Evolutionary conservation across 2,797 vertebrate species (phyloP), one percentile per base, ranked within the genome.

Genomic region (Epinephelus coioides): DNA sequence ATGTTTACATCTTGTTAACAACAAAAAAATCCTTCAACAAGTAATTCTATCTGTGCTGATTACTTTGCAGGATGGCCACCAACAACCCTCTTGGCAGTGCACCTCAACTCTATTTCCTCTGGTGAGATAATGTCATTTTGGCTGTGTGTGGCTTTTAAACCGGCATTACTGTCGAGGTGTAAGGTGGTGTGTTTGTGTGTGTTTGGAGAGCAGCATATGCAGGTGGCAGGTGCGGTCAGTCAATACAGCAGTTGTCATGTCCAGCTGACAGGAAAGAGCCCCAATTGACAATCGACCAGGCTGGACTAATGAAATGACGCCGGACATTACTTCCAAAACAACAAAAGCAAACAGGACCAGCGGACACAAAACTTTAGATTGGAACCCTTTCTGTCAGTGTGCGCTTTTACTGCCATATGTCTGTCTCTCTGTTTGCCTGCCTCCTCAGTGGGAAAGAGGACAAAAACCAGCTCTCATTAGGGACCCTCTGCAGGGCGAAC

Each of bases 61-160:
- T 72, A 64, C 57, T 25, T 25, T 46, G 61, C 54, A 61, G 59
- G 34, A 34, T 34, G 34, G 7, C 66, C 71, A 79, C 81, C 53
- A 81, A 75, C 71, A 69, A 63, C 63, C 75, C 62, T 66, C 60
- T 43, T 73, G 76, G 68, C 60, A 51, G 76, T 5, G 62, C 49
- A 68, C 56, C 66, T 87, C 57, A 71, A 77, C 64, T 85, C 73
- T 44, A 76, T 83, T 90, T 88, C 82, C 80, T 74, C 56, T 62
- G 63, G 73, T 65, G 72, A 87, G 68, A 80, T 84, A 86, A 86
- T 85, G 86, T 77, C 56, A 81, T 86, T 86, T 88, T 82, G 54
- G 2, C 43, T 21, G 25, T 54, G 78, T 27, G 70, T 72, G 59
- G 53, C 83, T 84, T 69, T 82, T 76, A 75, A 70, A 86, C 56